Base-by-base conservation (phyloP, 2,888 invertebrate species). In the Phrixothrix hirtus region DNA sequence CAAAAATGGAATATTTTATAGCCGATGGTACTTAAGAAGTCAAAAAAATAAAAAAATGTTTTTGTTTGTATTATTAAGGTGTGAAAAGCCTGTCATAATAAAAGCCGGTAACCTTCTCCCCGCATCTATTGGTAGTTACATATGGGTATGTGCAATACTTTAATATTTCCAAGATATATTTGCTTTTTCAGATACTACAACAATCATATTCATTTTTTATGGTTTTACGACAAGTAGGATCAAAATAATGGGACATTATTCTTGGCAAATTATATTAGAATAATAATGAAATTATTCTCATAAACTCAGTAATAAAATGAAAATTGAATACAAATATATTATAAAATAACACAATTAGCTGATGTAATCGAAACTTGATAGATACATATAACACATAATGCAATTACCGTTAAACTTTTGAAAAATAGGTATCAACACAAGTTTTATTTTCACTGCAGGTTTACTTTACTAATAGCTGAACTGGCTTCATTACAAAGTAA, bases 151-250 rank as follows among this genome's bases (percentile, higher is more conserved):
- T 11, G n/a, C 32, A 7, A 36, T 41, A 4, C 21, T 15, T 32
- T 13, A 35, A 25, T 13, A 15, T 16, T 17, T n/a, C 14, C n/a
- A 4, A n/a, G 7, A 34, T 12, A 14, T 10, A 10, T 29, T 30
- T 21, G 17, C 12, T 39, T 36, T 54, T 54, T 21, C 12, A 54
- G 54, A 54, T 54, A 7, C 13, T 54, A 4, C 48, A 49, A 35
- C 49, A 54, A 45, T 49, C 54, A 3, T 49, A 49, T 14, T 54
- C 54, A 2, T 49, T 32, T 31, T 54, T 54, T 12, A 54, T 54
- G 54, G 49, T 54, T 36, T 14, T 54, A 25, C 13, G 54, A 6
- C 29, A 32, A 36, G 37, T 46, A 17, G 13, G 43, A 21, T 21
- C 21, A 5, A 21, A 21, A 21, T 21, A 21, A 21, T 21, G n/a